Percentiles rank a stretch among this genome's conserved stretches.
Evolutionary conservation across 2,888 invertebrate genomes (phyloP).

Genomic region (Spialia ferax): DNA sequence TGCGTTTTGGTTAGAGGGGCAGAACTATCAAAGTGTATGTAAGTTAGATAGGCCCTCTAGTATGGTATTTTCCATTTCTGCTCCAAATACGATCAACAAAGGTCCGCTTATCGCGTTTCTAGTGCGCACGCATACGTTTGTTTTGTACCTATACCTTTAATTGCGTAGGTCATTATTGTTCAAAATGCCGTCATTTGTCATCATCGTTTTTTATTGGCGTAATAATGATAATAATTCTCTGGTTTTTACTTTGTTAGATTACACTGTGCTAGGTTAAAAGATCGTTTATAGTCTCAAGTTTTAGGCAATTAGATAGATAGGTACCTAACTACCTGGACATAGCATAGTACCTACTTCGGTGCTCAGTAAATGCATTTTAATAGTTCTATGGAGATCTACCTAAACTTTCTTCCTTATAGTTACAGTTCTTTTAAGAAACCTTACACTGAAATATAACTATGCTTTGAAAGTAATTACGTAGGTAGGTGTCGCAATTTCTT

Average conservation of each 20-base stretch:
- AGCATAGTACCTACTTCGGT: no score
- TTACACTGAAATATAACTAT: no score
- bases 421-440: no score
- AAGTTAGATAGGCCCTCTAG: no score
- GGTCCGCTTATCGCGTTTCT: slow-evolving; percentile 44
- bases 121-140: slow-evolving; percentile 26
- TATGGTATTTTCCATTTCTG: slow-evolving; percentile 59
- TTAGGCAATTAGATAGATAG: not conserved
- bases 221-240: slow-evolving; percentile 9
- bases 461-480: no score
- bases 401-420: no score
- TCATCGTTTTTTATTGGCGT: slow-evolving; percentile 14
- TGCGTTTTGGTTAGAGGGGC: no score
- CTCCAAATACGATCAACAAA: slow-evolving; percentile 69
- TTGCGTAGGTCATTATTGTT: slow-evolving; percentile 35
- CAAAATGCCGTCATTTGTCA: slow-evolving; percentile 11
- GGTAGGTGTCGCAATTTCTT: no score
- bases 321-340: no score
- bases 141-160: slow-evolving; percentile 19
- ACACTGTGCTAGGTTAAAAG: not conserved
- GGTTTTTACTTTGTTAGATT: not conserved
- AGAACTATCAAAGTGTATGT: no score
- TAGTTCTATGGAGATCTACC: no score
- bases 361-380: no score
- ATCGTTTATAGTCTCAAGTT: not conserved